Conservation (phyloP, 30 jellyfish, hydroid and myxozoan species). For the Cassiopea andromeda region DNA sequence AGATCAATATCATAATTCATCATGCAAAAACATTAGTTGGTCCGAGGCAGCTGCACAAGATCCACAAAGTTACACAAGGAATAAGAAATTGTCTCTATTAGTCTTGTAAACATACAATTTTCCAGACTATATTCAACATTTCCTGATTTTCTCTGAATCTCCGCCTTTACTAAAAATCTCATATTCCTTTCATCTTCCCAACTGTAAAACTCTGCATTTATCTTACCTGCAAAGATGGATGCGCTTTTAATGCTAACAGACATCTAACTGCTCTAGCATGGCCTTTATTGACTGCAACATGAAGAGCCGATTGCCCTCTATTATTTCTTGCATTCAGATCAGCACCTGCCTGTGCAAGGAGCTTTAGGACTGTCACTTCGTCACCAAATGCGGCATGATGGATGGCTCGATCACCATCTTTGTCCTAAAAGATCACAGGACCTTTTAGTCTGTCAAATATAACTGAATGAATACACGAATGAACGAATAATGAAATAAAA, state of each 20-base stretch:
- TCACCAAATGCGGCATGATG: slow-evolving; percentile 96
- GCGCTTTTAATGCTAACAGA: slow-evolving; percentile 51
- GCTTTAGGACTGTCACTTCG: slow-evolving; percentile 62
- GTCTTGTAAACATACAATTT: too few species aligned
- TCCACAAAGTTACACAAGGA: too few species aligned
- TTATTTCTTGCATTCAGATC: slow-evolving; percentile 91
- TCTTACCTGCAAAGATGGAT: slow-evolving; percentile 71
- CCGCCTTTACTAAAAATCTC: too few species aligned
- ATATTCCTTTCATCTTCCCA: too few species aligned
- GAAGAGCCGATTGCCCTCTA: slow-evolving; percentile 88
- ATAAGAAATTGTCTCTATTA: too few species aligned
- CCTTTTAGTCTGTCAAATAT: too few species aligned
- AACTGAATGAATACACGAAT: background rate
- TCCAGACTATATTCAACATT: too few species aligned
- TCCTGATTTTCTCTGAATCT: too few species aligned
- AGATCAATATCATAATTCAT: too few species aligned
- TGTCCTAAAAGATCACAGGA: slow-evolving; percentile 44
- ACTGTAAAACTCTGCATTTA: too few species aligned
- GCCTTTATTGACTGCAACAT: slow-evolving; percentile 95
- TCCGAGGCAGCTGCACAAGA: too few species aligned
- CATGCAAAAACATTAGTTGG: too few species aligned
- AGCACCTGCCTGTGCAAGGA: slow-evolving; percentile 80
- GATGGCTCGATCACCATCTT: slow-evolving; percentile 93
- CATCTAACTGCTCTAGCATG: slow-evolving; percentile 81
- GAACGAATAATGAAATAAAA: background rate